phyloP scores from a whole-genome alignment of 2,888 invertebrate species.

The Drosophila anomalata region DNA sequence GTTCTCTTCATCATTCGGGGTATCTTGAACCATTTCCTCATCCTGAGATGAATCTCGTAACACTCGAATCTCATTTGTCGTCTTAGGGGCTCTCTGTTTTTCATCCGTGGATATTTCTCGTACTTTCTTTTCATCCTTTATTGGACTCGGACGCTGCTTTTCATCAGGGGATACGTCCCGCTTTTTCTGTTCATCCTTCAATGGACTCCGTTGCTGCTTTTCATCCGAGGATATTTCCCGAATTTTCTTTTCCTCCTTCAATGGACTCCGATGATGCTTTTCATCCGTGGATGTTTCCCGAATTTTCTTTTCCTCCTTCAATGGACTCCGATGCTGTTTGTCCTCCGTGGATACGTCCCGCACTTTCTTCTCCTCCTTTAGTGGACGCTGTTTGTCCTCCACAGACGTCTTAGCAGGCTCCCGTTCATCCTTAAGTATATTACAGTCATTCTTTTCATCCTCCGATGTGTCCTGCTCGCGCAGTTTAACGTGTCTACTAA shows the following conservation, averaged over 20 bases:
- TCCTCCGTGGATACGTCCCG: not conserved
- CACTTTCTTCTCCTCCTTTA: not conserved
- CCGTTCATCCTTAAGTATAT: not conserved
- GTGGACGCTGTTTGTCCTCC: not conserved
- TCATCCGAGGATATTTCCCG: not conserved
- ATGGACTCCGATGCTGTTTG: not conserved
- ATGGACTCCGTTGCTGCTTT: not conserved
- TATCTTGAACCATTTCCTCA: not conserved
- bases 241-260: not conserved
- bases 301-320: not conserved
- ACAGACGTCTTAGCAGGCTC: not conserved
- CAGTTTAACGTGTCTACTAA: not conserved
- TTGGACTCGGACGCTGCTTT: not conserved
- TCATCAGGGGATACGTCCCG: not conserved
- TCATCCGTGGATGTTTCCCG: not conserved
- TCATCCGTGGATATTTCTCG: not conserved
- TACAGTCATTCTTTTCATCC: not conserved
- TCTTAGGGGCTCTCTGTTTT: not conserved
- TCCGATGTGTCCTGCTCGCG: not conserved
- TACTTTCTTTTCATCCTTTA: not conserved
- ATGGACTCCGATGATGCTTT: not conserved
- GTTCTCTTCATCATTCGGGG: too few relatives aligned
- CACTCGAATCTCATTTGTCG: not conserved
- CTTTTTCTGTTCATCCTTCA: not conserved
- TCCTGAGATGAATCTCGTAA: not conserved